phyloP scores from a whole-genome alignment of 2,888 invertebrate species.

The Elmis aenea region DNA sequence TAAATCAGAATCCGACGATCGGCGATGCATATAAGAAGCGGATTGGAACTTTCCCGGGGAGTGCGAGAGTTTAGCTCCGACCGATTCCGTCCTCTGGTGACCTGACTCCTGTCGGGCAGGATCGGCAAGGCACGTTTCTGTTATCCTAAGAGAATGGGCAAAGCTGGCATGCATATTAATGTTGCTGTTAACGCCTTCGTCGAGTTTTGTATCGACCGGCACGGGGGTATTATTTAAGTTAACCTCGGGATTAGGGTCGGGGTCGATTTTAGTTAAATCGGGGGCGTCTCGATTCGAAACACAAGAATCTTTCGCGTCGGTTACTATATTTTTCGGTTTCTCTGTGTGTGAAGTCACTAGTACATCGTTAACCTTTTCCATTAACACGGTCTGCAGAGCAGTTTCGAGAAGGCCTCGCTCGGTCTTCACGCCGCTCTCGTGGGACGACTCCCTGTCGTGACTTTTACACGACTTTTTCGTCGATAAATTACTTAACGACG shows the following conservation, averaged over 20 bases:
- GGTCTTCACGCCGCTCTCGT: no score
- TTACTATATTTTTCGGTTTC: no score
- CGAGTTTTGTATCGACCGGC: conserved; percentile 41
- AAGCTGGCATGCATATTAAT: conserved; percentile 43
- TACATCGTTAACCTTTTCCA: conserved; percentile 50
- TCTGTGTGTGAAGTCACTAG: conserved; percentile 31
- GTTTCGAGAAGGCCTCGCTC: conserved; percentile 47
- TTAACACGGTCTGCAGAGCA: conserved; percentile 54
- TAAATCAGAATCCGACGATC: conserved; percentile 91
- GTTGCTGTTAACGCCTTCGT: conserved; percentile 36
- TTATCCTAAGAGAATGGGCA: conserved; percentile 40
- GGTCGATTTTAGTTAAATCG: no score
- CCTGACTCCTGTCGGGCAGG: conserved; percentile 32
- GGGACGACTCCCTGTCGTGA: no score
- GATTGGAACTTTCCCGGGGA: conserved; percentile 52
- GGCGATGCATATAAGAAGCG: conserved; percentile 57
- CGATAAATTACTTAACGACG: no score
- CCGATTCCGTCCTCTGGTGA: conserved; percentile 54
- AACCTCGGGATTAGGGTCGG: no score
- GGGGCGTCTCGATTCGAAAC: no score
- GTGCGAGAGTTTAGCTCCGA: conserved; percentile 52
- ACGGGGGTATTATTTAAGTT: conserved; percentile 15
- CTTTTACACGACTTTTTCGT: no score
- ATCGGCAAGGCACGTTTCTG: conserved; percentile 38
- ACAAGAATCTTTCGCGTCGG: no score